Percentiles rank a stretch among this genome's conserved stretches.
Conservation (phyloP, 1,140 invertebrate species). For the Pseudachorutes palmiensis region DNA sequence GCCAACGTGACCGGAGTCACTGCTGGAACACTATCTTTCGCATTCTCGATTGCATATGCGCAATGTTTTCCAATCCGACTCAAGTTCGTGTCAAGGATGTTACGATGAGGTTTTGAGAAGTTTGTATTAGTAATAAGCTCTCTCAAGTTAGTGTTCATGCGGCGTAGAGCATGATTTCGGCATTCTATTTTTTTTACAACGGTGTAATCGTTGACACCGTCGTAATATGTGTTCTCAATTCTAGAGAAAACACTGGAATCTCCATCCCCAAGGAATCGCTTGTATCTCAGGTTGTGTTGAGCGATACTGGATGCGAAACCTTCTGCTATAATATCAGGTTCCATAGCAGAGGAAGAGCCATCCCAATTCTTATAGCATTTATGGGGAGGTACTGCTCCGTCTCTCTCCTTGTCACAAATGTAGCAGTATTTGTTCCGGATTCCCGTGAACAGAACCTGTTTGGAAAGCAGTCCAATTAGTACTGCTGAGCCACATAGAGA, state of each 20-base stretch:
- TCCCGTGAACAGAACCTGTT: constrained; percentile 42
- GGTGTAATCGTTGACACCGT: no score
- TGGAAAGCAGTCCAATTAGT: constrained; percentile 42
- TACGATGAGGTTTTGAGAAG: background rate
- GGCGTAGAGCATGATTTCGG: constrained; percentile 8
- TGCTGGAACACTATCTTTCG: background rate
- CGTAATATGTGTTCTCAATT: background rate
- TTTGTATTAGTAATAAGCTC: background rate
- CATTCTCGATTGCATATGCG: constrained; percentile 1
- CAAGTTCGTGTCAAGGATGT: background rate
- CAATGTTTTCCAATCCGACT: background rate
- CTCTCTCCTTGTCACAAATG: constrained; percentile 35
- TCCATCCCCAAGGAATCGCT: constrained; percentile 36
- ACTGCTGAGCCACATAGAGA: constrained; percentile 37
- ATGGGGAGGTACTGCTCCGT: constrained; percentile 20
- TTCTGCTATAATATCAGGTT: constrained; percentile 39
- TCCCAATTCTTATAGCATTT: constrained; percentile 41
- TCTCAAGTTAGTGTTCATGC: background rate
- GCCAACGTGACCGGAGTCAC: background rate
- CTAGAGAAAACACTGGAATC: constrained; percentile 14
- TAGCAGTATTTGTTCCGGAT: constrained; percentile 44
- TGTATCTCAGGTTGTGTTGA: constrained; percentile 36
- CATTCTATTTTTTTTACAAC: constrained; percentile 14
- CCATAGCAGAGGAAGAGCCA: constrained; percentile 38
- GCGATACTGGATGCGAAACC: constrained; percentile 37